Evolutionary conservation across 2,888 invertebrate genomes (phyloP).

Genomic region (Villa cingulata): DNA sequence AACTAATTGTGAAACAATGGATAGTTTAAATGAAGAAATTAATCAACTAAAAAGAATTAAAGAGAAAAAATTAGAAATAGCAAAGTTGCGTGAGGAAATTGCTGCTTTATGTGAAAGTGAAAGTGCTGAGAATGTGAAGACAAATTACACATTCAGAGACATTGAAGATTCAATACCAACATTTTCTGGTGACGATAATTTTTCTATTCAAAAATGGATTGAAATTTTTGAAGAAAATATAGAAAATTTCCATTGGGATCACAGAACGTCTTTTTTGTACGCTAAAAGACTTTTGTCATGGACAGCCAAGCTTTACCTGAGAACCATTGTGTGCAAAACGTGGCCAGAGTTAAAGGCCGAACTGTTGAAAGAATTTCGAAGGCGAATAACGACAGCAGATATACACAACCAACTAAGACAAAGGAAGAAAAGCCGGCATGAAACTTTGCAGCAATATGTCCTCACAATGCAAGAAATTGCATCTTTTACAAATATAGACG

Average conservation of each 20-base stretch:
- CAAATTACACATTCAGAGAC: constrained; percentile 7
- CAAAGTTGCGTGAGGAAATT: background rate
- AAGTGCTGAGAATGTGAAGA: too few species aligned
- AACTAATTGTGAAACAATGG: too few species aligned
- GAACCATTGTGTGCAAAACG: constrained; percentile 3
- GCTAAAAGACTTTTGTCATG: constrained; percentile 6
- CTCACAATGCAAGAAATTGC: constrained; percentile 10
- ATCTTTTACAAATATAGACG: constrained; percentile 1
- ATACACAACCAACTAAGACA: constrained; percentile 5
- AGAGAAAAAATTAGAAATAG: background rate
- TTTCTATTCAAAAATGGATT: constrained; percentile 8
- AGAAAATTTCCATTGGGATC: constrained; percentile 5
- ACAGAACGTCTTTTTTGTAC: constrained; percentile 7
- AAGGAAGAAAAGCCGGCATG: constrained; percentile 7
- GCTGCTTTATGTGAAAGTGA: too few species aligned
- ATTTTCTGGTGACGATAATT: constrained; percentile 11
- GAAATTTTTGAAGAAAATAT: constrained; percentile 8
- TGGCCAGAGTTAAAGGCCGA: constrained; percentile 8
- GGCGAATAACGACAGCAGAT: constrained; percentile 6
- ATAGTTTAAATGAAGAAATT: too few species aligned
- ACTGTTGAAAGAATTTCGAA: constrained; percentile 7
- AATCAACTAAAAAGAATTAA: too few species aligned
- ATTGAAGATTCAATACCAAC: constrained; percentile 9
- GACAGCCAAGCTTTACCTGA: constrained; percentile 8
- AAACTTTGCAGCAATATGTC: constrained; percentile 9